These are phyloP conservation scores for Alfaro cultratus DNA, from an alignment of 2,797 vertebrate species.

Conservation along the genomic window DNA sequence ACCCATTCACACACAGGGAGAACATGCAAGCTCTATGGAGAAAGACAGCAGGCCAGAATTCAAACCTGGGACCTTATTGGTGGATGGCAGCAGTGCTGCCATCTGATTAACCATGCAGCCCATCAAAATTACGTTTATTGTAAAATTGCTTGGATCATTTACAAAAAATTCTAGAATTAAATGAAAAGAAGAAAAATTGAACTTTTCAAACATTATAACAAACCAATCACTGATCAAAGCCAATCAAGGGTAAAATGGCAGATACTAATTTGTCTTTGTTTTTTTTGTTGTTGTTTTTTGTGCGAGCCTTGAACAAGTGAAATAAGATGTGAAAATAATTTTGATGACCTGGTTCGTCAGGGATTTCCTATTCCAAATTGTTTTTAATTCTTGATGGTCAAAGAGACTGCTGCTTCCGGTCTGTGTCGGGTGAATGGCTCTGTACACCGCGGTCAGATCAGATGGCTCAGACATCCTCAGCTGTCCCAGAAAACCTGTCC, in stretches of 20 bases:
- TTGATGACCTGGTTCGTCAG: not conserved
- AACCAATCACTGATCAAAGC: not conserved
- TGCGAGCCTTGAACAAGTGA: not conserved
- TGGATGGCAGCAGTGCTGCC: not conserved
- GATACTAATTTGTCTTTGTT: not conserved
- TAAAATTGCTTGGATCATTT: not conserved
- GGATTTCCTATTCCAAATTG: not conserved
- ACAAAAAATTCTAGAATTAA: not conserved
- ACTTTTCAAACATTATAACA: not conserved
- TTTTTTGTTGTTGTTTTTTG: not conserved
- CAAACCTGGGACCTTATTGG: not conserved
- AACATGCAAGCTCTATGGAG: not conserved
- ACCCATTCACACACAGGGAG: not conserved
- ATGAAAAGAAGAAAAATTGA: not conserved
- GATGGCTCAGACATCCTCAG: not conserved
- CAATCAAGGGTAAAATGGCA: not conserved
- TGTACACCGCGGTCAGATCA: not conserved
- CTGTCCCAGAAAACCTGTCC: not conserved
- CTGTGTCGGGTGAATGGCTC: not conserved
- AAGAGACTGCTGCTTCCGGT: not conserved
- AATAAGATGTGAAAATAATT: not conserved
- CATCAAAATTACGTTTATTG: not conserved
- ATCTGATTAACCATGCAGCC: no score
- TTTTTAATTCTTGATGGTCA: not conserved
- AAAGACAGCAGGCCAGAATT: not conserved